Evolutionary conservation across 2,888 invertebrate genomes (phyloP).

Genomic region (Ethmia dodecea): DNA sequence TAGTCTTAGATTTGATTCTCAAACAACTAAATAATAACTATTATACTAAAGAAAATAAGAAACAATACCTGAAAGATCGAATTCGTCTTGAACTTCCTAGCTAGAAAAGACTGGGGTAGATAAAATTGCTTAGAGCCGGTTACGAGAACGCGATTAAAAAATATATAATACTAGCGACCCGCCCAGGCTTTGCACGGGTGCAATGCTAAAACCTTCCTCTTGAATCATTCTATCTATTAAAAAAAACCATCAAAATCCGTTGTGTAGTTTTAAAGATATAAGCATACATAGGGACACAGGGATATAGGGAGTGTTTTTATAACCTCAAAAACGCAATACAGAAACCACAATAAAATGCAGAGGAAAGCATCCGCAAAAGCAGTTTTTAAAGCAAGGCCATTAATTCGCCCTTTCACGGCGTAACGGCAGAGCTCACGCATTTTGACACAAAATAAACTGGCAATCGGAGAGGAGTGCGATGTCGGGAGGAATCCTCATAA

Average conservation of each 20-base stretch:
- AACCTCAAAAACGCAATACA: background rate
- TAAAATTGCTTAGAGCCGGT: no score
- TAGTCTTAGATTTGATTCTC: no score
- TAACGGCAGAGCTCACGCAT: constrained; percentile 45
- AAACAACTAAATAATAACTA: no score
- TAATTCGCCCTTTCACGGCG: background rate
- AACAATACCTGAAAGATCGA: no score
- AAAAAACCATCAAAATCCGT: background rate
- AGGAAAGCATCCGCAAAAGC: background rate
- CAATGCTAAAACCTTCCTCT: background rate
- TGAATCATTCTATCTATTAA: background rate
- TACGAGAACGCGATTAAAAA: no score
- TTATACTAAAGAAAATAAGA: no score
- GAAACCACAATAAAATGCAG: background rate
- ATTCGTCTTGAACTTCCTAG: no score
- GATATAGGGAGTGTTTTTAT: background rate
- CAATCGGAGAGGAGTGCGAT: constrained; percentile 66
- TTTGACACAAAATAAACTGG: constrained; percentile 68
- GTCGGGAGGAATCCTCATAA: constrained; percentile 69
- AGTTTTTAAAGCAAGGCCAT: background rate
- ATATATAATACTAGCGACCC: no score
- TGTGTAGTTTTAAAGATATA: no score
- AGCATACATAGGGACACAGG: no score
- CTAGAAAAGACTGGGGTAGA: no score
- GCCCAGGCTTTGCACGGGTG: no score